Conservation (phyloP, 2,888 invertebrate species). For the Drosophila lutescens region DNA sequence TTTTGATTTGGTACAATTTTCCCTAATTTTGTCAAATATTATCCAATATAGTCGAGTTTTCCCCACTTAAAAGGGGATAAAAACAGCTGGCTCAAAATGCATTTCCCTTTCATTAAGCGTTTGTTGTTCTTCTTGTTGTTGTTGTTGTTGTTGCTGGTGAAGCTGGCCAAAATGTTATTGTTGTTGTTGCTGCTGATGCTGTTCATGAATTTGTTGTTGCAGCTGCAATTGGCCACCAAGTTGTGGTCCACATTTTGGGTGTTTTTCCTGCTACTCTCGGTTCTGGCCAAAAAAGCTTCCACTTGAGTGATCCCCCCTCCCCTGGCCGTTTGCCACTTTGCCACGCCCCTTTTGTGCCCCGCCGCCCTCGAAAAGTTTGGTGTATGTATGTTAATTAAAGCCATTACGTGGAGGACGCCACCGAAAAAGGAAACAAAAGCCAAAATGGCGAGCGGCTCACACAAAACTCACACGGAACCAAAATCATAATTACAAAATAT, state of each 20-base stretch:
- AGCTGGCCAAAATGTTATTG: constrained; percentile 1
- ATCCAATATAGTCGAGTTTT: neutral
- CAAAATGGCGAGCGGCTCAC: constrained; percentile 4
- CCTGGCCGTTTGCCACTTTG: constrained; percentile 2
- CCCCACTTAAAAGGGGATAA: neutral
- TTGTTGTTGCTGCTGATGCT: constrained; percentile 19
- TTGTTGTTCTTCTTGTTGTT: constrained; percentile 13
- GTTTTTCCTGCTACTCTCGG: constrained; percentile 6
- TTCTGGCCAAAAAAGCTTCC: constrained; percentile 49
- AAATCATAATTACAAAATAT: neutral
- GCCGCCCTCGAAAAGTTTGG: constrained; percentile 26
- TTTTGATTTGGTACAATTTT: too few species aligned
- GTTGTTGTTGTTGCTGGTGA: constrained; percentile 19
- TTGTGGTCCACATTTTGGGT: constrained; percentile 54
- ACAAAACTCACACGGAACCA: constrained; percentile 8
- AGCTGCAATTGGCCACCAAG: constrained; percentile 40
- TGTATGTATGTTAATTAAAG: constrained; percentile 70
- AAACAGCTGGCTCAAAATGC: constrained; percentile 20
- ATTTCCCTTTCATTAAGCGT: constrained; percentile 34
- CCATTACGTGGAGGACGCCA: constrained; percentile 60
- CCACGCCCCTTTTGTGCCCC: constrained; percentile 14
- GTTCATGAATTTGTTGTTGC: constrained; percentile 37
- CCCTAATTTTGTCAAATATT: constrained; percentile 10
- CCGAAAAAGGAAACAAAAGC: constrained; percentile 33
- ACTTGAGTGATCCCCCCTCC: constrained; percentile 48